A percentile compares a stretch with the other conserved stretches of the same genome.
These are phyloP conservation scores for Rotaria magnacalcarata DNA, from an alignment of 2,888 invertebrate genomes.

Conservation along the genomic window DNA sequence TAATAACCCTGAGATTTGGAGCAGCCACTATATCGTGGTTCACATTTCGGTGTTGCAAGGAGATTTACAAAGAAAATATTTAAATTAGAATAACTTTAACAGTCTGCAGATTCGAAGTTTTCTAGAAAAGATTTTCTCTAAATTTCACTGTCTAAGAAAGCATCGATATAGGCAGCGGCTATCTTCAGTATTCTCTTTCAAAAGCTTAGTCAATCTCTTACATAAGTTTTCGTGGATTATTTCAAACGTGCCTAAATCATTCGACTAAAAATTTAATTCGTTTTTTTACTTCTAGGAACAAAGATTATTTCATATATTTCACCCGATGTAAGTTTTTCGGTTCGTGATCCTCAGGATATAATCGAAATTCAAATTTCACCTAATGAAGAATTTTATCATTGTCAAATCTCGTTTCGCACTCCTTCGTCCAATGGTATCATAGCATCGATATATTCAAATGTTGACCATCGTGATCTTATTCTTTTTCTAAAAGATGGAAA, in stretches of 20 bases:
- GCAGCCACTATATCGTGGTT: too few species aligned
- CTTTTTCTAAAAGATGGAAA: background rate
- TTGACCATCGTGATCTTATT: background rate
- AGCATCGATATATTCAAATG: background rate
- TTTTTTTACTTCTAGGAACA: background rate
- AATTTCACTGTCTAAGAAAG: background rate
- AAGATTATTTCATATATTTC: background rate
- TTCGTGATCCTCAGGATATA: background rate
- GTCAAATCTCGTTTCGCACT: background rate
- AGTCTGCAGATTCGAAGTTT: too few species aligned
- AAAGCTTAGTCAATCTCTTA: background rate
- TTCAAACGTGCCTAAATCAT: background rate
- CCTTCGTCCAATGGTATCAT: background rate
- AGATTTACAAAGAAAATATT: too few species aligned
- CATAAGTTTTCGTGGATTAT: background rate
- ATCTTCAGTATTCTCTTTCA: background rate
- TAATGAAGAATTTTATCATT: conserved; percentile 15
- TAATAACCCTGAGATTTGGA: too few species aligned
- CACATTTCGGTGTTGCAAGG: too few species aligned
- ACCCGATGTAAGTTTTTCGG: background rate
- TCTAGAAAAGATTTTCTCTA: background rate
- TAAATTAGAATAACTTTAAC: too few species aligned
- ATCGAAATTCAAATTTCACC: background rate
- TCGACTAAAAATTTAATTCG: background rate
- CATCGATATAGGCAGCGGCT: background rate